These are phyloP conservation scores for Drosophila nr. medialis DNA, from an alignment of 2,888 invertebrate species.

Conservation along the genomic window DNA sequence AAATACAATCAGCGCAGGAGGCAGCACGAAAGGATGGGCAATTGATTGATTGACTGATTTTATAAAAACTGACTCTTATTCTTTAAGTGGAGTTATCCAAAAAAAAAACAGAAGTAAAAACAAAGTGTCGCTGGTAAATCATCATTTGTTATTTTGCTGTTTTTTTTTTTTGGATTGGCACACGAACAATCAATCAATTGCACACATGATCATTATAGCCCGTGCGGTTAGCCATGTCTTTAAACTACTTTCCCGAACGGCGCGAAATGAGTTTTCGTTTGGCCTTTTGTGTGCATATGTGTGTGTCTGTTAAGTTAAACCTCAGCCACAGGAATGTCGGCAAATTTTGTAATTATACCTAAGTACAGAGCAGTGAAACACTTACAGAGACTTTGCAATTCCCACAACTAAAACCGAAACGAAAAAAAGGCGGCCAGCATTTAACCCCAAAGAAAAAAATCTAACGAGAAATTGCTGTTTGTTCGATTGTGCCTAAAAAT, in stretches of 20 bases:
- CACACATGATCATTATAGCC: slow-evolving; percentile 38
- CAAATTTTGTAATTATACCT: slow-evolving; percentile 50
- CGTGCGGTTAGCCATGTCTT: slow-evolving; percentile 58
- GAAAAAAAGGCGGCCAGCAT: slow-evolving; percentile 32
- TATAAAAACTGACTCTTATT: background rate
- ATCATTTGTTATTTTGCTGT: slow-evolving; percentile 10
- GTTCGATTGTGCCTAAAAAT: slow-evolving; percentile 46
- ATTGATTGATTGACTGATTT: background rate
- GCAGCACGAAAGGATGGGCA: background rate
- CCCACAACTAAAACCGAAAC: slow-evolving; percentile 44
- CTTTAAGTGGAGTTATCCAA: slow-evolving; percentile 21
- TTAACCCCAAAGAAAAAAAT: slow-evolving; percentile 44
- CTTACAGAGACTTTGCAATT: slow-evolving; percentile 29
- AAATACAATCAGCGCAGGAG: background rate
- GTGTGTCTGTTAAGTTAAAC: slow-evolving; percentile 12
- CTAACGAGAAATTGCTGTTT: slow-evolving; percentile 18
- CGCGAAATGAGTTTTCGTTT: slow-evolving; percentile 43
- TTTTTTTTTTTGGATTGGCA: slow-evolving; percentile 30
- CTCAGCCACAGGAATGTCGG: slow-evolving; percentile 61
- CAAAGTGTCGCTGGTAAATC: slow-evolving; percentile 40
- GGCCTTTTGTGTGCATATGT: slow-evolving; percentile 34
- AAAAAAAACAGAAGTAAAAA: slow-evolving; percentile 22
- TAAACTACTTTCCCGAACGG: slow-evolving; percentile 54
- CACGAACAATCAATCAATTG: slow-evolving; percentile 71
- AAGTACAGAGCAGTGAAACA: slow-evolving; percentile 38